Conservation (phyloP, 2,888 invertebrate species). For the Lithophane semibrunnea region DNA sequence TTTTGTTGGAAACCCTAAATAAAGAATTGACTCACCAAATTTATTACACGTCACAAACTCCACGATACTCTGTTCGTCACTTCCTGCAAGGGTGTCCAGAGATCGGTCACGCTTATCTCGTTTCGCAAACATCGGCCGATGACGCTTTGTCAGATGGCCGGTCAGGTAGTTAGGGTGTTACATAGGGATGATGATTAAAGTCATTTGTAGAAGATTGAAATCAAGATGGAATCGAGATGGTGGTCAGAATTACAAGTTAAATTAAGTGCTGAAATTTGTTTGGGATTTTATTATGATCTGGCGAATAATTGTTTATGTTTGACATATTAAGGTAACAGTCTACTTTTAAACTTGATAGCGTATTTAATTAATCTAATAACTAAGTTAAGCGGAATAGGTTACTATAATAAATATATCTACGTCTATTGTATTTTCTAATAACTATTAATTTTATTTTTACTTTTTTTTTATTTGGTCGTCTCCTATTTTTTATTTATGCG, state of each 20-base stretch:
- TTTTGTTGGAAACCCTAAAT: neutral
- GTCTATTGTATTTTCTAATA: no score
- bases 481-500: no score
- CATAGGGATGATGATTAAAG: conserved; percentile 59
- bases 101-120: conserved; percentile 85
- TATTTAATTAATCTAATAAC: neutral
- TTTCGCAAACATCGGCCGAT: conserved; percentile 80
- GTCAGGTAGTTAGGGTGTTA: conserved; percentile 69
- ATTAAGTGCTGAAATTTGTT: neutral
- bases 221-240: conserved; percentile 8
- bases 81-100: conserved; percentile 77
- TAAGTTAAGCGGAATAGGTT: no score
- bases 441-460: no score
- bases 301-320: neutral
- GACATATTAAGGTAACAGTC: neutral
- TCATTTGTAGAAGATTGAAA: conserved; percentile 60
- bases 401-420: no score
- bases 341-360: neutral
- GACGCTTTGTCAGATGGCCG: conserved; percentile 76
- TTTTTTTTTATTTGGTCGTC: no score
- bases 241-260: neutral
- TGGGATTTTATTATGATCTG: neutral
- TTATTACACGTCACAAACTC: conserved; percentile 40
- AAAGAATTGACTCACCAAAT: neutral
- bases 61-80: conserved; percentile 54